Percentiles rank a stretch among this genome's conserved stretches.
These are phyloP conservation scores for Pedetes capensis DNA, from an alignment of 2,113 vertebrate genomes.

Conservation along the genomic window DNA sequence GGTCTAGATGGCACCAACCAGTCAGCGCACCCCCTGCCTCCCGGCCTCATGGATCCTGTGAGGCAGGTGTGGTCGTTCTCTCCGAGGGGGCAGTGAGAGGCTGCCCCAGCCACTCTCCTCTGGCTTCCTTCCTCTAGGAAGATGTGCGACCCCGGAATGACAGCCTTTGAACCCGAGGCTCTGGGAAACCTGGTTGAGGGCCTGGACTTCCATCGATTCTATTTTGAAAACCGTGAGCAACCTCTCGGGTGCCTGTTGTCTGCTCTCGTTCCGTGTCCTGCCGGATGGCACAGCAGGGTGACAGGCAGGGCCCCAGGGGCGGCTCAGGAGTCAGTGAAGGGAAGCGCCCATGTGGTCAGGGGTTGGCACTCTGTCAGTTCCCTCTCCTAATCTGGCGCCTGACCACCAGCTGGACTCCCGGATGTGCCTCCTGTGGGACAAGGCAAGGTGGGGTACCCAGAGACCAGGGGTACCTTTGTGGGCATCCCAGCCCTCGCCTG, in stretches of 20 bases:
- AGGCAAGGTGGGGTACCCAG: neutral
- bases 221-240: conserved; percentile 97
- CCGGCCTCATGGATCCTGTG: fast-evolving
- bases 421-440: neutral
- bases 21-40: neutral
- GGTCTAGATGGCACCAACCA: neutral
- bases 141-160: conserved; percentile 98
- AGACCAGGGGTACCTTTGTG: neutral
- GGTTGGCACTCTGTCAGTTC: conserved; percentile 44
- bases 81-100: neutral
- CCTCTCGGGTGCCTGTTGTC: conserved; percentile 61
- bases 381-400: conserved; percentile 37
- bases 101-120: conserved; percentile 43
- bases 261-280: conserved; percentile 57
- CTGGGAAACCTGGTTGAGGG: conserved; percentile 98
- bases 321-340: conserved; percentile 47
- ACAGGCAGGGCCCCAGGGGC: conserved; percentile 59
- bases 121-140: conserved; percentile 86
- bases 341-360: conserved; percentile 39
- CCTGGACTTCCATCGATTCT: conserved; percentile 98
- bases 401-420: neutral
- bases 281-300: conserved; percentile 74
- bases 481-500: neutral
- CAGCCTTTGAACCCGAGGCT: conserved; percentile 97
- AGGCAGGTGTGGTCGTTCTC: neutral